phyloP scores from a whole-genome alignment of 2,113 vertebrate genomes.

The Pelodiscus sinensis region DNA sequence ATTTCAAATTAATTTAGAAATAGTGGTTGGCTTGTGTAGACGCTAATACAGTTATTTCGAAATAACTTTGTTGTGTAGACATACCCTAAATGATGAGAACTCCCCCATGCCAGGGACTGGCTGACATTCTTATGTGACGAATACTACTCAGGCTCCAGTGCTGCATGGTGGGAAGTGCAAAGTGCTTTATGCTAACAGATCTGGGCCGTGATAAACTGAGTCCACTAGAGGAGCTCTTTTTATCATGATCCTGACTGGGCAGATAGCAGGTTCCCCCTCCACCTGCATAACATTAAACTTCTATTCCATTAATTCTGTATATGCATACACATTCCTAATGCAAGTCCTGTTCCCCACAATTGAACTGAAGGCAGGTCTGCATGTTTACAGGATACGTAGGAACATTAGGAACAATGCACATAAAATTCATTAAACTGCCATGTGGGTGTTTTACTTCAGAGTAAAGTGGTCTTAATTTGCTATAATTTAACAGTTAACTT shows the following conservation, averaged over 20 bases:
- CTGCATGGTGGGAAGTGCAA: neutral
- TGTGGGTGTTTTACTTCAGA: neutral
- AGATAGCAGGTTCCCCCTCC: neutral
- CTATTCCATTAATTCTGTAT: neutral
- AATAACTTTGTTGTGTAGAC: too few species aligned
- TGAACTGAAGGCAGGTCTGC: neutral
- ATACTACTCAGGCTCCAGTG: neutral
- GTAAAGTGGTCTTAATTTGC: neutral
- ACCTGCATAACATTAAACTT: neutral
- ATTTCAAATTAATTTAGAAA: too few species aligned
- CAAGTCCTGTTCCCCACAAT: neutral
- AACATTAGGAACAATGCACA: neutral
- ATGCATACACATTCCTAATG: neutral
- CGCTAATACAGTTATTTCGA: too few species aligned
- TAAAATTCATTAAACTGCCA: neutral
- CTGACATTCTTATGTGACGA: neutral
- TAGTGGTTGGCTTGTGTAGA: too few species aligned
- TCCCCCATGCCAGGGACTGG: neutral
- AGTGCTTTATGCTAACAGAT: neutral
- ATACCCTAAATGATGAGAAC: neutral
- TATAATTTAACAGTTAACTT: neutral
- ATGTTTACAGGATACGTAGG: neutral
- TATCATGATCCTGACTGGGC: accelerated
- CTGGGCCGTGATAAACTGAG: neutral
- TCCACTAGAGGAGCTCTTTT: neutral